Conservation (phyloP, 92 coral and sea anemone genomes). For the Palythoa caribaeorum region DNA sequence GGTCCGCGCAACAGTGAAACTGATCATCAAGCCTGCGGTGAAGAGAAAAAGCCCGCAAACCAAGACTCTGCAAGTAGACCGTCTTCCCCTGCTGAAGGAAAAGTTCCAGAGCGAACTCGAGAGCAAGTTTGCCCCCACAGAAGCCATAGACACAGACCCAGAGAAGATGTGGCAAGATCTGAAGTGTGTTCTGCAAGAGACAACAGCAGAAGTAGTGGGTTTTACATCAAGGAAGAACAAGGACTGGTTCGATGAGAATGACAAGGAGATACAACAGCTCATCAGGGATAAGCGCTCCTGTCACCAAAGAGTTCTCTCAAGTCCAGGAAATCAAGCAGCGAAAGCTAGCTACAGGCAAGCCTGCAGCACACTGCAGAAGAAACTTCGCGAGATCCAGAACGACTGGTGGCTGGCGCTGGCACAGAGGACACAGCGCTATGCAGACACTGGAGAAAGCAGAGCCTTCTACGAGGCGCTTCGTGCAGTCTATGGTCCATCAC, state of each 20-base stretch:
- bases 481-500: conserved; percentile 30
- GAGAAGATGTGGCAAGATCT: conserved; percentile 1
- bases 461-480: neutral
- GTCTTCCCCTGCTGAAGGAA: neutral
- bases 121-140: neutral
- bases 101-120: neutral
- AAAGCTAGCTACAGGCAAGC: conserved; percentile 13
- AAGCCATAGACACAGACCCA: conserved; percentile 6
- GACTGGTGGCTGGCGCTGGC: neutral
- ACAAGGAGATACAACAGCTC: neutral
- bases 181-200: neutral
- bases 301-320: neutral
- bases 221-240: conserved; percentile 33
- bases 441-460: neutral
- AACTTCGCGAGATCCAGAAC: conserved; percentile 1
- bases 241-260: conserved; percentile 42
- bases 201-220: conserved; percentile 30
- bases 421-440: neutral
- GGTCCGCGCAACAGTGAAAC: neutral
- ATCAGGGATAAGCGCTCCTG: neutral
- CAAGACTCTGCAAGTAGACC: conserved; percentile 10
- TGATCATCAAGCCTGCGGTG: neutral
- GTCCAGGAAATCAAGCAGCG: neutral
- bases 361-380: neutral
- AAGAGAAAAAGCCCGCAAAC: neutral